phyloP scores from a whole-genome alignment of 2,113 vertebrate species.

The Hystrix brachyura region DNA sequence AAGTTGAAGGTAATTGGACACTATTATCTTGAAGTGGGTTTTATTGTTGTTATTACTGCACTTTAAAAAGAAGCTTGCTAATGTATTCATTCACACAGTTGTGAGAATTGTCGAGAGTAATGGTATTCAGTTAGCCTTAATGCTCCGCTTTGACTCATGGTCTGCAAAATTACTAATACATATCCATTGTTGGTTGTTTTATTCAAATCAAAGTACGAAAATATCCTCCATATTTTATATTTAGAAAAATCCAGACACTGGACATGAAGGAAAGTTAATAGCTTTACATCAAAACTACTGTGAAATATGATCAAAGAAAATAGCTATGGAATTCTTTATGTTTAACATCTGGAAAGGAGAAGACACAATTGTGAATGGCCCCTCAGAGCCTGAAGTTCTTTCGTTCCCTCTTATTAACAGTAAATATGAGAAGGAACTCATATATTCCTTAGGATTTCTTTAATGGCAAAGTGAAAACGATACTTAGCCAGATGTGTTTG shows the following conservation, averaged over 20 bases:
- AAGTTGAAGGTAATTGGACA: constrained; percentile 22
- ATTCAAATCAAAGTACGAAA: not conserved
- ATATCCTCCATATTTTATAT: not conserved
- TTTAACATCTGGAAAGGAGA: not conserved
- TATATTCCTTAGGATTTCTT: not conserved
- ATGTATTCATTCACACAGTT: not conserved
- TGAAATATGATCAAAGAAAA: constrained; percentile 33
- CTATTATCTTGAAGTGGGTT: not conserved
- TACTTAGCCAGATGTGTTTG: not conserved
- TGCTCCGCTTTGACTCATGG: not conserved
- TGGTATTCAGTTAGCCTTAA: not conserved
- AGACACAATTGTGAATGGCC: not conserved
- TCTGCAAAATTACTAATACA: not conserved
- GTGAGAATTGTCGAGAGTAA: not conserved
- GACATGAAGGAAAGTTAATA: not conserved
- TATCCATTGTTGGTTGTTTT: not conserved
- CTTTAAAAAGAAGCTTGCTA: not conserved
- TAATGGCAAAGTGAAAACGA: not conserved
- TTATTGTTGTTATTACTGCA: not conserved
- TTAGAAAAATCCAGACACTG: not conserved
- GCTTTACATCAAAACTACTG: not conserved
- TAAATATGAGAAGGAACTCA: not conserved
- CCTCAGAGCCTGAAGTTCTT: rapidly evolving
- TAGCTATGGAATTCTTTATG: not conserved
- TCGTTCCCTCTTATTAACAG: not conserved